These are phyloP conservation scores for Mobula hypostoma DNA, from an alignment of 2,113 vertebrate species.

Conservation along the genomic window DNA sequence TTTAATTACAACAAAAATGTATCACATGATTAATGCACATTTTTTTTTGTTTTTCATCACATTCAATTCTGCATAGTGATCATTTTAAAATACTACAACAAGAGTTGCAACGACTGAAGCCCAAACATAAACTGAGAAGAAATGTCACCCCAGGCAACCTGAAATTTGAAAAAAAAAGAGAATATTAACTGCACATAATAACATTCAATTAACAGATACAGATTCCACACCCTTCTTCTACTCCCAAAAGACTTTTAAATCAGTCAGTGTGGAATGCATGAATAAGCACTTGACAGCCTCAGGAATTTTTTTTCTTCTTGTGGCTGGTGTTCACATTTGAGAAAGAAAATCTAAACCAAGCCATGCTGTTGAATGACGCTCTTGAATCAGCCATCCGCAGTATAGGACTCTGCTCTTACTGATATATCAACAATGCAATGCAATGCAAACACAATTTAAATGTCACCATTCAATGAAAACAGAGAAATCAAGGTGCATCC, in stretches of 20 bases:
- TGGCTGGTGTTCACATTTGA: background rate
- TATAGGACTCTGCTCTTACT: background rate
- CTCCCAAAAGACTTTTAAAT: background rate
- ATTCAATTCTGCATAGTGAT: background rate
- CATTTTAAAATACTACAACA: background rate
- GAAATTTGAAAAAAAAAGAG: background rate
- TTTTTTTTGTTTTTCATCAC: background rate
- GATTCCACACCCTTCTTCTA: background rate
- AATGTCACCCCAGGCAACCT: background rate
- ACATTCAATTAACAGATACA: background rate
- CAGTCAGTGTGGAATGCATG: background rate
- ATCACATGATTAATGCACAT: background rate
- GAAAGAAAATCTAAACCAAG: slow-evolving; percentile 1
- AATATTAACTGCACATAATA: background rate
- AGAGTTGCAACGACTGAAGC: background rate
- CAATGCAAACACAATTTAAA: background rate
- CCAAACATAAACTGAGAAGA: background rate
- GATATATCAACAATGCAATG: background rate
- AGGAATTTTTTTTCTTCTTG: background rate
- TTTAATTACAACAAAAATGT: background rate
- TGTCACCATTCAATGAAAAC: background rate
- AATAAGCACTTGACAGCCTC: background rate
- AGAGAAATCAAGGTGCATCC: background rate
- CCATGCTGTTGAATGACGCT: background rate
- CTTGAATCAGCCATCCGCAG: background rate